Base-by-base conservation (phyloP, 2,113 vertebrate genomes). In the Alaudala cheleensis region DNA sequence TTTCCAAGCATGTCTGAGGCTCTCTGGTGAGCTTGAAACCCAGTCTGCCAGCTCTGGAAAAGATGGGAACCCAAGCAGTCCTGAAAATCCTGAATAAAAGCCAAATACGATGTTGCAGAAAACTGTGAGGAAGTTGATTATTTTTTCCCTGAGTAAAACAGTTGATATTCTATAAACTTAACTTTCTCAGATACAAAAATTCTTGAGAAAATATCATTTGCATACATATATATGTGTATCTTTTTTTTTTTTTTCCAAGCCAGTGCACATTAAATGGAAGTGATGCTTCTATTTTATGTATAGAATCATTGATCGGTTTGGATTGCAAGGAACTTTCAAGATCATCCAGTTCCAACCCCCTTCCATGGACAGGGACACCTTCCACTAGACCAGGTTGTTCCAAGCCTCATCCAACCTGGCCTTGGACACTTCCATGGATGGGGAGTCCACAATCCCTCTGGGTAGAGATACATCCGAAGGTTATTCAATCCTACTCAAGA, bases 1-100 rank as follows among this genome's bases (percentile, higher is more conserved):
- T 69, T 91, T 78, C 62, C 56, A 92, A 88, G 37, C 67, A 31
- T 22, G 20, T 42, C 57, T 87, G 70, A 82, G 62, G 24, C 66
- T 79, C 81, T 51, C 53, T 64, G 80, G 76, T 47, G 77, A 89
- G 25, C n/a, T 47, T 71, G 80, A 90, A 88, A 81, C 24, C 24
- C 40, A 81, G 22, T 44, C 86, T 95, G 40, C 49, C 83, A 65
- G n/a, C n/a, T 87, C 51, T 81, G 83, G 61, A 56, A 65, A 84
- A 93, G n/a, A 57, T 20, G 28, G 80, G 40, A 76, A 34, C 61
- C 28, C 44, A 61, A 90, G 12, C 24, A 86, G n/a, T 61, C 79
- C 57, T 51, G 67, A 58, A 53, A 90, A 62, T 70, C 67, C 47
- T 62, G 26, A 71, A 53, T 47, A 42, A 70, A 80, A 88, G 50